Percentiles rank a stretch among this genome's conserved stretches.
These are phyloP conservation scores for Orchestes rusci DNA, from an alignment of 2,888 invertebrate genomes.

Conservation along the genomic window DNA sequence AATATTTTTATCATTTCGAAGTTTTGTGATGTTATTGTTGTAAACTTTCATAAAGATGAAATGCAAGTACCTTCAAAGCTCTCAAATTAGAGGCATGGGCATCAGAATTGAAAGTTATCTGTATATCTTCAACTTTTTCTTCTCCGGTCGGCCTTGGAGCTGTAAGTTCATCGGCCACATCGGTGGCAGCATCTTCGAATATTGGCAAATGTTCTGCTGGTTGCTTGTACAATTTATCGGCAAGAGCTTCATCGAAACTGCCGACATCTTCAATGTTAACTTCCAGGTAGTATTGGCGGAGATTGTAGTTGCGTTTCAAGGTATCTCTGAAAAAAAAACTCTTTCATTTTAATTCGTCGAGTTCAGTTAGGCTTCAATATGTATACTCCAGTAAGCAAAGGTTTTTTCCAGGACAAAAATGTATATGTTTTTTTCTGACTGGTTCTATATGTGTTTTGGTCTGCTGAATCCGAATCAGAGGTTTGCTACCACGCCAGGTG, in stretches of 20 bases:
- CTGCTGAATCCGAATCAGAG: no score
- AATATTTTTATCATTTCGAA: no score
- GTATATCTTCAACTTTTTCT: constrained; percentile 84
- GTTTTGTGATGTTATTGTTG: no score
- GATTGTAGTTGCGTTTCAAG: constrained; percentile 86
- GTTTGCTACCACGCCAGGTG: no score
- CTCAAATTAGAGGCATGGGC: constrained; percentile 75
- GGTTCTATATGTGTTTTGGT: no score
- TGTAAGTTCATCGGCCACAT: constrained; percentile 95
- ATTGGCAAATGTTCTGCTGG: constrained; percentile 90
- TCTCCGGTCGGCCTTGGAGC: constrained; percentile 86
- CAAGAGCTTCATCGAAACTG: constrained; percentile 87
- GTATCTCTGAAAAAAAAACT: constrained; percentile 66
- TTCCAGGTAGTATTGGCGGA: constrained; percentile 82
- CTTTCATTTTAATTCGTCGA: no score
- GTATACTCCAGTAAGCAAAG: no score
- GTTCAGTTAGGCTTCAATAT: no score
- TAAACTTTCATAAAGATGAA: no score
- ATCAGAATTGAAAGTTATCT: constrained; percentile 80
- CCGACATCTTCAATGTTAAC: constrained; percentile 90
- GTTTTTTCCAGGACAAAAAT: no score
- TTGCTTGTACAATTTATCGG: constrained; percentile 84
- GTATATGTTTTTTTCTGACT: no score
- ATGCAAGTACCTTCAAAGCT: constrained; percentile 65
- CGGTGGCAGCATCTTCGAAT: constrained; percentile 94